Conservation (phyloP, 2,113 vertebrate species). For the Amphiprion percula region DNA sequence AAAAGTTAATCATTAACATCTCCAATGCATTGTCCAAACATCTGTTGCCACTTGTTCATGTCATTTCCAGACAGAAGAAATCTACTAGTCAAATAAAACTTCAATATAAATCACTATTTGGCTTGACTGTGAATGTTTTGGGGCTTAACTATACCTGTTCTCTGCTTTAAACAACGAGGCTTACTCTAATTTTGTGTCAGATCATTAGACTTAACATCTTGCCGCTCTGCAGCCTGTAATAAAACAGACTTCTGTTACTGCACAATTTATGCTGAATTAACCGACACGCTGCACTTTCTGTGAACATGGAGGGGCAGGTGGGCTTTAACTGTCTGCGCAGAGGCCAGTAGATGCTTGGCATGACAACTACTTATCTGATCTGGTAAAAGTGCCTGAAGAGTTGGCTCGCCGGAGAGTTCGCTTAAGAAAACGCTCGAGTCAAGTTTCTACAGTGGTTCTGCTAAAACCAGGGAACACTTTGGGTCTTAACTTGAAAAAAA, state of each 20-base stretch:
- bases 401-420: conserved; percentile 16
- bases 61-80: too few species aligned
- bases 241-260: not conserved
- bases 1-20: too few species aligned
- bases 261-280: conserved; percentile 29
- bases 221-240: conserved; percentile 4
- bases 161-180: conserved; percentile 15
- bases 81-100: too few species aligned
- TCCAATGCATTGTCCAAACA: too few species aligned
- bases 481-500: conserved; percentile 55
- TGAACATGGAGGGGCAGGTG: conserved; percentile 22
- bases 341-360: conserved; percentile 9
- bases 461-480: conserved; percentile 60
- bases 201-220: conserved; percentile 4
- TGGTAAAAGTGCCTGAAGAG: conserved; percentile 68
- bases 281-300: conserved; percentile 31
- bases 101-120: too few species aligned
- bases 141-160: not conserved
- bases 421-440: conserved; percentile 48
- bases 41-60: too few species aligned
- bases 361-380: conserved; percentile 37
- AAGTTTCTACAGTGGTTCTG: conserved; percentile 33
- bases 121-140: too few species aligned
- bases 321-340: conserved; percentile 16
- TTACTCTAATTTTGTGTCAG: conserved; percentile 21